Conservation (phyloP, 2,888 invertebrate genomes). For the Thecophora atra region DNA sequence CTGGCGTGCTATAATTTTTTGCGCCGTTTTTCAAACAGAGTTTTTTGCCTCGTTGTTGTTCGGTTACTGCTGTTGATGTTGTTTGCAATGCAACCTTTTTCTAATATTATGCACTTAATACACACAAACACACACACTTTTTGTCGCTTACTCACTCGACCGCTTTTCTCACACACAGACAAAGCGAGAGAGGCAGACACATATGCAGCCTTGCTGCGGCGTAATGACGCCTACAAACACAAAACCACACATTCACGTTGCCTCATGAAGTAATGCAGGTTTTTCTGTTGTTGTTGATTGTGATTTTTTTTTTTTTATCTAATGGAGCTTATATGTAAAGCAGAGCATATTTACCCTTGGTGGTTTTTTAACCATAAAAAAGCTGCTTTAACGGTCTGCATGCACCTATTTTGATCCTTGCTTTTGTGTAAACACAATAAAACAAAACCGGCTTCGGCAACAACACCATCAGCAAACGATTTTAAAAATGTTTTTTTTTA, state of each 20-base stretch:
- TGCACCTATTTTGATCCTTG: not conserved
- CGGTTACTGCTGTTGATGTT: not conserved
- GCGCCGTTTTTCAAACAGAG: not conserved
- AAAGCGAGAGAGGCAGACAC: not conserved
- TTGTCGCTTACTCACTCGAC: too few relatives aligned
- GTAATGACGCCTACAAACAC: too few relatives aligned
- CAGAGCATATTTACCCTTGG: not conserved
- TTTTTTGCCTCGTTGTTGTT: not conserved
- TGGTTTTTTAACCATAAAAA: not conserved
- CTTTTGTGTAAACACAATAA: not conserved
- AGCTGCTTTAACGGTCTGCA: not conserved
- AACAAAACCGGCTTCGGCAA: not conserved
- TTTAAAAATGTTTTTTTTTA: not conserved
- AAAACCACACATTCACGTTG: not conserved
- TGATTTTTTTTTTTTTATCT: not conserved
- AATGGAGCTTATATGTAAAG: not conserved
- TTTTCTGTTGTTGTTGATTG: not conserved
- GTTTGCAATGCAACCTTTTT: not conserved
- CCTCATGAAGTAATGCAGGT: not conserved
- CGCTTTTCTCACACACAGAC: not conserved
- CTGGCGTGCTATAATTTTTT: not conserved
- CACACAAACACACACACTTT: not conserved
- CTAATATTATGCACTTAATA: slow-evolving; percentile 15
- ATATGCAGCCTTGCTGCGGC: too few relatives aligned
- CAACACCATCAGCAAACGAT: too few relatives aligned